Conservation (phyloP, 2,113 vertebrate species). For the Pterocles gutturalis region DNA sequence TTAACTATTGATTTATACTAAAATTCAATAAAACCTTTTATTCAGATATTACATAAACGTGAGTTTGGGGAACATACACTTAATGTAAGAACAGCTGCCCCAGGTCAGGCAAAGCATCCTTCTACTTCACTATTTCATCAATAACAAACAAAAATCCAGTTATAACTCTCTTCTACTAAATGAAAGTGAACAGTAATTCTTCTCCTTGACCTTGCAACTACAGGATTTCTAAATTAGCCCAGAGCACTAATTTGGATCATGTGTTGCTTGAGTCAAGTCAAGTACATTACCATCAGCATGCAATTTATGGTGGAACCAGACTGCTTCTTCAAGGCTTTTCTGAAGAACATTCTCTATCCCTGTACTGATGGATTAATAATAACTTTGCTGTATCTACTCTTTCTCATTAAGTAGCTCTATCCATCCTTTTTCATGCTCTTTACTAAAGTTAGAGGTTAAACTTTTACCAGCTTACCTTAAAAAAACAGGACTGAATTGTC, state of each 20-base stretch:
- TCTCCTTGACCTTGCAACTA: neutral
- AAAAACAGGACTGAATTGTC: neutral
- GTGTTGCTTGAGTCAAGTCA: neutral
- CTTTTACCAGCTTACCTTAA: neutral
- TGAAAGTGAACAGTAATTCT: neutral
- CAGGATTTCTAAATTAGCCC: neutral
- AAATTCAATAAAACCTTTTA: neutral
- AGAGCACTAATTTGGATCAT: neutral
- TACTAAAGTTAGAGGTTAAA: neutral
- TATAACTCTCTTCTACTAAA: neutral
- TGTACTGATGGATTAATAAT: neutral
- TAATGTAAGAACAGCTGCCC: neutral
- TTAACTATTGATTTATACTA: neutral
- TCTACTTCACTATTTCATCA: neutral
- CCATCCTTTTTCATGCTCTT: neutral
- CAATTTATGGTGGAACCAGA: neutral
- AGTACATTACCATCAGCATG: neutral
- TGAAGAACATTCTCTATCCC: neutral
- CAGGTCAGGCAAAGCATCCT: neutral
- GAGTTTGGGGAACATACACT: neutral
- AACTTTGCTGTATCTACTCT: neutral
- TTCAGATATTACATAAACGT: neutral
- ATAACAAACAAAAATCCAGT: neutral
- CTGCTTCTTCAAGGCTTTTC: neutral
- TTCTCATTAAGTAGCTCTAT: neutral